A percentile compares a stretch with the other conserved stretches of the same genome.
Evolutionary conservation across 1,140 invertebrate genomes (phyloP).

Genomic region (Periplaneta americana): DNA sequence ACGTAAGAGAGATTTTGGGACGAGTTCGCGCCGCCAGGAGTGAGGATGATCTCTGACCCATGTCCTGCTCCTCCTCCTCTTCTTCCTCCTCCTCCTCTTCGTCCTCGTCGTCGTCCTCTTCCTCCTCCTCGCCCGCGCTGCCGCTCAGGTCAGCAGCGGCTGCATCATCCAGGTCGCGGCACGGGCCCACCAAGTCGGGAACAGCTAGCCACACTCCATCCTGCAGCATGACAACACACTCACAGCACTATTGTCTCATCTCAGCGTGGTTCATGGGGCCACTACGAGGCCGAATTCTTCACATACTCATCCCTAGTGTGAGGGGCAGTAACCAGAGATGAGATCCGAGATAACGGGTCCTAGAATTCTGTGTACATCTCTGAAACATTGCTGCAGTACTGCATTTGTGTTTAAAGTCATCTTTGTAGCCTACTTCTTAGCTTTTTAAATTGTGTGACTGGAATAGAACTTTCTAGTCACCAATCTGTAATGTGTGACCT

Average conservation of each 20-base stretch:
- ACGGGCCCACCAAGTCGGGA: conserved; percentile 17
- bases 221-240: neutral
- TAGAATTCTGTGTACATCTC: too few species aligned
- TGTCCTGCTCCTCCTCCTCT: conserved; percentile 8
- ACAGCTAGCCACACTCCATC: conserved; percentile 4
- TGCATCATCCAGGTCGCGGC: conserved; percentile 8
- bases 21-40: conserved; percentile 28
- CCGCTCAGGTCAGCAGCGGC: neutral
- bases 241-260: neutral
- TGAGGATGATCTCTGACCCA: conserved; percentile 15
- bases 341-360: neutral
- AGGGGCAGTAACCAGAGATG: neutral
- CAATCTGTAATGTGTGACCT: too few species aligned
- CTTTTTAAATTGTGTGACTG: too few species aligned
- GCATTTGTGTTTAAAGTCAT: too few species aligned
- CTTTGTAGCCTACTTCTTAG: too few species aligned
- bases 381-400: too few species aligned
- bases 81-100: conserved; percentile 4
- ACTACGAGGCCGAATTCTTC: neutral
- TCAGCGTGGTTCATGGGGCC: neutral
- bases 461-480: too few species aligned
- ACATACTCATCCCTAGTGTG: neutral
- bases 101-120: conserved; percentile 8
- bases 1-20: conserved; percentile 62
- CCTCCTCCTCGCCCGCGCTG: neutral